A percentile compares a stretch with the other conserved stretches of the same genome.
These are phyloP conservation scores for Macropus fuliginosus DNA, from an alignment of 2,797 vertebrate species.

Conservation along the genomic window DNA sequence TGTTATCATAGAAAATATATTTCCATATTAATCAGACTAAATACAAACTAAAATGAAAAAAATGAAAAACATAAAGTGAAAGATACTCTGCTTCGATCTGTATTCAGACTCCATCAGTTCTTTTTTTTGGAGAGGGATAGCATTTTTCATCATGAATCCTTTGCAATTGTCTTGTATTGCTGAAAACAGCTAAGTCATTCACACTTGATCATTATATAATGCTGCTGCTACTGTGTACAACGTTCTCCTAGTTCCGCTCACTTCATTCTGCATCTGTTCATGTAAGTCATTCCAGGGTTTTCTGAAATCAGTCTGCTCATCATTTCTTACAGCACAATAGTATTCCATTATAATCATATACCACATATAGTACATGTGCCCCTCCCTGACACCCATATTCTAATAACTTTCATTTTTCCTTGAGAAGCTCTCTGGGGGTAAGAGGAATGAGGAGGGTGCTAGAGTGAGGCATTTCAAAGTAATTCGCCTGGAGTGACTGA, in stretches of 20 bases:
- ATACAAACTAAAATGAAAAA: background rate
- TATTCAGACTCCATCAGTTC: background rate
- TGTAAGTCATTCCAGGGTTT: background rate
- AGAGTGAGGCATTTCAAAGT: background rate
- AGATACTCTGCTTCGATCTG: background rate
- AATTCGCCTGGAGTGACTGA: background rate
- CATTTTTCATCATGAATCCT: background rate
- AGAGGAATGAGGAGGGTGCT: background rate
- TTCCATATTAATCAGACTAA: background rate
- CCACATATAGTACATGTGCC: background rate
- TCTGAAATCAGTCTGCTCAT: background rate
- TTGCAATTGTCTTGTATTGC: background rate
- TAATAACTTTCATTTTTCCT: no score
- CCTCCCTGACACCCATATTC: background rate
- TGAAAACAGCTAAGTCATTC: background rate
- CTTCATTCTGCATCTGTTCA: background rate
- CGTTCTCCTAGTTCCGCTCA: background rate
- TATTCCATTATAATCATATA: no score
- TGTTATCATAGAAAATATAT: background rate
- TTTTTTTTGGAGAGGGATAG: background rate
- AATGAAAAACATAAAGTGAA: background rate
- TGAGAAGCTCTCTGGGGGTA: background rate
- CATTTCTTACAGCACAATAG: background rate
- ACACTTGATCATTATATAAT: background rate
- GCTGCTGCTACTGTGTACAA: background rate